Evolutionary conservation across 2,797 vertebrate genomes (phyloP), one percentile per base, ranked within the genome.

Genomic region (Philypnodon macrostomus): DNA sequence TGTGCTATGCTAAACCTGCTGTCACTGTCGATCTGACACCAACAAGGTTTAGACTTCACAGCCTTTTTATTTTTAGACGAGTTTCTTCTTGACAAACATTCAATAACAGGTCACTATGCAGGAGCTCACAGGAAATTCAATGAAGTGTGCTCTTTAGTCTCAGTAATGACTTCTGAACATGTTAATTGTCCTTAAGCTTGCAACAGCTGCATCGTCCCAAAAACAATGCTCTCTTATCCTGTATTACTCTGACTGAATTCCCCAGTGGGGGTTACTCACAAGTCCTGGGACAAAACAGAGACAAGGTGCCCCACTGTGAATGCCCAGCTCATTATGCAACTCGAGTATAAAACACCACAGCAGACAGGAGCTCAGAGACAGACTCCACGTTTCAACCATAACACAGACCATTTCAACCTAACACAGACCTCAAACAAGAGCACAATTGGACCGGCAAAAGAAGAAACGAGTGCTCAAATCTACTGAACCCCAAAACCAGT

Each of bases 61-160:
- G 35, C 21, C 5, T 59, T 63, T 72, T 79, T 88, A 88, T 89
- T 87, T 87, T 85, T 86, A 75, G 84, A 70, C 4, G 55, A 18
- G 42, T 57, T 30, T 54, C 71, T 70, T 41, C 62, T 40, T 67
- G 60, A 79, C 79, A 67, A 39, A 30, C 40, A 17, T 27, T 47
- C 53, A 9, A 1, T 48, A 61, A 47, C 52, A 41, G 39, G 42
- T 53, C 37, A 27, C 33, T 39, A 15, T 19, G 33, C 51, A 42
- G 2, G 38, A 13, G 35, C 29, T 14, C 29, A 16, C 34, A 36
- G 14, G 18, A 13, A 38, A 14, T 4, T 21, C 35, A 70, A 68
- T 55, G 23, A 53, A 51, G 26, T 4, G 16, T 2, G n/a, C 36
- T 33, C 57, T 16, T 3, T 29, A 38, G 4, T 38, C 35, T 34